These are phyloP conservation scores for Apis mellifera DNA, from an alignment of 1,140 invertebrate genomes.

Conservation along the genomic window Amel_HAv3.1 CM009944.2:9381001-9381500, in stretches of 20 bases:
- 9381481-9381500: conserved; percentile 77
- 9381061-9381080: conserved; percentile 54
- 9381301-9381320: conserved; percentile 47
- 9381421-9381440: conserved; percentile 75
- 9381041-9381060: conserved; percentile 60
- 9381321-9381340: conserved; percentile 69
- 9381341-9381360: conserved; percentile 58
- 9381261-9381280: conserved; percentile 31
- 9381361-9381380: conserved; percentile 75
- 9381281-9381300: conserved; percentile 54
- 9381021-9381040: conserved; percentile 74
- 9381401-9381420: conserved; percentile 76
- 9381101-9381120: conserved; percentile 50
- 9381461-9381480: conserved; percentile 76
- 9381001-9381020: conserved; percentile 64
- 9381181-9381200: conserved; percentile 47
- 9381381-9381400: conserved; percentile 74
- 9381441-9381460: conserved; percentile 74
- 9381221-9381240: conserved; percentile 58
- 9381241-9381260: conserved; percentile 53
- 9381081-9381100: conserved; percentile 34
- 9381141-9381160: conserved; percentile 60
- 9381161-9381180: conserved; percentile 53
- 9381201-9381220: conserved; percentile 47
- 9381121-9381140: conserved; percentile 50